Evolutionary conservation across 2,888 invertebrate genomes (phyloP), one percentile per base, ranked within the genome.

Genomic region (Leuctra nigra): DNA sequence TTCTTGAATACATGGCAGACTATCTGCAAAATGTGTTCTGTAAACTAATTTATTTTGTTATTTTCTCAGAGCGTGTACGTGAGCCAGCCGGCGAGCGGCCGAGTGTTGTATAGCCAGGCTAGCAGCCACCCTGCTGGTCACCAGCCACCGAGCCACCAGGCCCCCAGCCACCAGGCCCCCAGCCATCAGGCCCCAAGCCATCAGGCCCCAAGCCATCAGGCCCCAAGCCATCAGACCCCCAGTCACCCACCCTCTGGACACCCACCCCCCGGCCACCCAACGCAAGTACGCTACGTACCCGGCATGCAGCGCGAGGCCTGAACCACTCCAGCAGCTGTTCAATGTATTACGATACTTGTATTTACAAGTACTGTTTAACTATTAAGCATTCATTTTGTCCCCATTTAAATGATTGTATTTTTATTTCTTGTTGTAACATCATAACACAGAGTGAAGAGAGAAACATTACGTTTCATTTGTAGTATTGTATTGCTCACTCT

Each of bases 11-110:
- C n/a, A n/a, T n/a, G n/a, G n/a, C n/a, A n/a, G n/a, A n/a, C n/a
- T n/a, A n/a, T n/a, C n/a, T n/a, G n/a, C n/a, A n/a, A n/a, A n/a
- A n/a, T n/a, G n/a, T n/a, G n/a, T n/a, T n/a, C n/a, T n/a, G n/a
- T n/a, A n/a, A n/a, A n/a, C n/a, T n/a, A n/a, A n/a, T n/a, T n/a
- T n/a, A n/a, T n/a, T n/a, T n/a, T n/a, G n/a, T n/a, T n/a, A n/a
- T n/a, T n/a, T n/a, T n/a, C n/a, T n/a, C 61, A 63, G 61, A 61
- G 58, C 58, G 63, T 58, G 18, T 63, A 63, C 22, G 61, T 61
- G 22, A 61, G 55, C 18, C 63, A 63, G 52, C 59, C 62, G 9
- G 58, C 61, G 2, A 50, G 53, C 9, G 58, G 60, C 16, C 58
- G 63, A 3, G 36, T 61, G 14, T 55, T 61, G 18, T 63, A 61